phyloP scores from a whole-genome alignment of 2,113 vertebrate genomes.

The Turdus rufiventris region DNA sequence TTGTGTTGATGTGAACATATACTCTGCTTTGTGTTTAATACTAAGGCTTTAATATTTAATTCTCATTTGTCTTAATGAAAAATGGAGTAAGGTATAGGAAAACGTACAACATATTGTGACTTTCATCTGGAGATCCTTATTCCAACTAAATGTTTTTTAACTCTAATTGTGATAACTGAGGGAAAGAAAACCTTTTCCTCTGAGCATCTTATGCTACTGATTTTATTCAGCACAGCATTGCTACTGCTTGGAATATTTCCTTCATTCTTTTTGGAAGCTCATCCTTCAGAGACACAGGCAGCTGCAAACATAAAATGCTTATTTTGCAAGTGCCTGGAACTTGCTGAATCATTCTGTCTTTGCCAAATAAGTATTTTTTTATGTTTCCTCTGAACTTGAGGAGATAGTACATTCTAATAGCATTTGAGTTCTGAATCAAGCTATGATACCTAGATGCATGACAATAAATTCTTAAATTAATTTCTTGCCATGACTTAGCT shows the following conservation, averaged over 20 bases:
- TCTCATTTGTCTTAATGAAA: background rate
- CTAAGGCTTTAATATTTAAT: background rate
- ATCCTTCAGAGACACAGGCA: slow-evolving; percentile 19
- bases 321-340: slow-evolving; percentile 45
- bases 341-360: slow-evolving; percentile 41
- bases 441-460: background rate
- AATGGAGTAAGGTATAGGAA: background rate
- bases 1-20: background rate
- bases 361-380: slow-evolving; percentile 19
- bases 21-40: background rate
- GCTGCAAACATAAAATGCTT: slow-evolving; percentile 49
- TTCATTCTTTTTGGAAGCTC: background rate
- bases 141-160: background rate
- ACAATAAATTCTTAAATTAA: background rate
- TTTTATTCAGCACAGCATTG: background rate
- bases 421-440: background rate
- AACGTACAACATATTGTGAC: background rate
- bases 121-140: background rate
- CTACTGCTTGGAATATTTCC: background rate
- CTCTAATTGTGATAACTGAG: background rate
- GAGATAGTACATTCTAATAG: background rate
- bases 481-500: slow-evolving; percentile 1
- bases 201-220: background rate
- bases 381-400: background rate
- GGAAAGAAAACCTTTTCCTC: background rate